Conservation (phyloP, 2,888 invertebrate genomes). For the Andrena chrysosceles region DNA sequence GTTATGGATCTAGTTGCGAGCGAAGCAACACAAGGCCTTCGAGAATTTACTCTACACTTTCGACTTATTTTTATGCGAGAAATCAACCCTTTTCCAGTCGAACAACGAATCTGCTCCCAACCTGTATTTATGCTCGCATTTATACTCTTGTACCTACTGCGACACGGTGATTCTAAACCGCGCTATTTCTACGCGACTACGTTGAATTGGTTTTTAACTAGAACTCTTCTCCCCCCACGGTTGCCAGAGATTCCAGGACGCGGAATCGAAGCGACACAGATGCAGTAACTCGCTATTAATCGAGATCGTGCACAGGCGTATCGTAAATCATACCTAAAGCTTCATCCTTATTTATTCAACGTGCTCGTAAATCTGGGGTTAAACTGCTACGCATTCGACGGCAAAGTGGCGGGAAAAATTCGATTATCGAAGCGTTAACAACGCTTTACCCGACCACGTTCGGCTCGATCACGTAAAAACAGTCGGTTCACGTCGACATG, state of each 20-base stretch:
- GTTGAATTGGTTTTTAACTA: background rate
- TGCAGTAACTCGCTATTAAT: background rate
- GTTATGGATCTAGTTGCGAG: background rate
- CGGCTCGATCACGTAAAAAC: constrained; percentile 32
- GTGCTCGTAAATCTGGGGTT: constrained; percentile 25
- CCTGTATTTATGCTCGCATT: background rate
- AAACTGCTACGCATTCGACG: background rate
- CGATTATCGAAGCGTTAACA: constrained; percentile 41
- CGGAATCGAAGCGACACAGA: background rate
- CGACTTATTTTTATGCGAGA: background rate
- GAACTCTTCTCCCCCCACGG: background rate
- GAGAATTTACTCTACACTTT: background rate
- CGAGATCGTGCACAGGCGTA: constrained; percentile 7
- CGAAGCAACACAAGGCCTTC: background rate
- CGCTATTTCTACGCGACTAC: background rate
- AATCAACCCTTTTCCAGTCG: background rate
- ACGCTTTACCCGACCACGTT: constrained; percentile 10
- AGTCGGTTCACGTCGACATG: constrained; percentile 24
- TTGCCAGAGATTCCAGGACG: background rate
- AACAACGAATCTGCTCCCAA: background rate
- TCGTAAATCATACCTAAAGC: constrained; percentile 16
- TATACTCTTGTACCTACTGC: background rate
- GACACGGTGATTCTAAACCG: background rate
- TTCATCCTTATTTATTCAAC: constrained; percentile 7
- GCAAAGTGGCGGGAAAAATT: constrained; percentile 36